Conservation (phyloP, 1,140 invertebrate species). For the Calliphora vicina region DNA sequence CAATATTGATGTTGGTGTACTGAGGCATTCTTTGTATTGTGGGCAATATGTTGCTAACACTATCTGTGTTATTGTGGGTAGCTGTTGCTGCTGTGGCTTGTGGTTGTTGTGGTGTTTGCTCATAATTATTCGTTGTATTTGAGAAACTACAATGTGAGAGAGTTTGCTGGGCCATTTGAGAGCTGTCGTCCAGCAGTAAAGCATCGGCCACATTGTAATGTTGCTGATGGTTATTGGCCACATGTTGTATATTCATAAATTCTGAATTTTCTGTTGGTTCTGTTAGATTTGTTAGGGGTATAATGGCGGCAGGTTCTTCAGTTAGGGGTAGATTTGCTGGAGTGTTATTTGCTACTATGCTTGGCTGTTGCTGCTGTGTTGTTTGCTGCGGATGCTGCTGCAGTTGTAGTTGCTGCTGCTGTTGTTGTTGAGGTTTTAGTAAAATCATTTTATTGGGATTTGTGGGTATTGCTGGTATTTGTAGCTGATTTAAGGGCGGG, state of each 20-base stretch:
- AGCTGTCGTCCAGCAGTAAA: not conserved
- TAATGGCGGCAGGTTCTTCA: not conserved
- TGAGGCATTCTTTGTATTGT: constrained; percentile 22
- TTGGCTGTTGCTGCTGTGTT: not conserved
- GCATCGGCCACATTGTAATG: constrained; percentile 22
- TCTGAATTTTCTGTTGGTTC: not conserved
- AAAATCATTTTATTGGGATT: constrained; percentile 10
- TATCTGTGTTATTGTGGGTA: not conserved
- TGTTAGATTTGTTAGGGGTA: not conserved
- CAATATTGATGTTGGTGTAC: constrained; percentile 55
- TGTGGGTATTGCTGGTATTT: not conserved
- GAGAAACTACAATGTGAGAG: not conserved
- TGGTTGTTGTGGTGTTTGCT: not conserved
- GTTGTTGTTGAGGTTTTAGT: constrained; percentile 4
- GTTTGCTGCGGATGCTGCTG: not conserved
- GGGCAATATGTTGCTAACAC: constrained; percentile 19
- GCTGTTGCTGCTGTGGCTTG: constrained; percentile 3
- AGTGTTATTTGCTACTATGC: not conserved
- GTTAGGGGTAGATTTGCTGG: not conserved
- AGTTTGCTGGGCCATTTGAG: not conserved
- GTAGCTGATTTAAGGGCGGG: not conserved
- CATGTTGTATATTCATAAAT: constrained; percentile 9
- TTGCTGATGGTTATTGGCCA: constrained; percentile 17
- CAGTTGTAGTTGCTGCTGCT: constrained; percentile 21
- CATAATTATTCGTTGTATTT: not conserved